Conservation (phyloP, 2,113 vertebrate species). For the Microcebus tavaratra region DNA sequence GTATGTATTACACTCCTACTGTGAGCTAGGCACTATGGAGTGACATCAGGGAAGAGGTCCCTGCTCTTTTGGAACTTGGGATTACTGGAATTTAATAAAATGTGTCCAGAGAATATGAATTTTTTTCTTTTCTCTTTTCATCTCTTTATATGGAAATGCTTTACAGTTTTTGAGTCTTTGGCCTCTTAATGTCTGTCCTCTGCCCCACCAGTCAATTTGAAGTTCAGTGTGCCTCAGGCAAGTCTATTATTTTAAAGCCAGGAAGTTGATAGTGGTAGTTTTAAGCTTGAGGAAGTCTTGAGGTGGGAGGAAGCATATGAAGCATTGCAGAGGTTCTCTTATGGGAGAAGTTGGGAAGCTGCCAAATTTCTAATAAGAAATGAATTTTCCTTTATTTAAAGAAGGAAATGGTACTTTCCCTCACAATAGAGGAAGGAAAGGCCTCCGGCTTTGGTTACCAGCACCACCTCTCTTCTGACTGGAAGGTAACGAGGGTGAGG, state of each 20-base stretch:
- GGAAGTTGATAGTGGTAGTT: background rate
- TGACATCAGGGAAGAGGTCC: background rate
- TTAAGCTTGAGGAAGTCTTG: background rate
- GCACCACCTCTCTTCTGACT: background rate
- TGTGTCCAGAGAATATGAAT: background rate
- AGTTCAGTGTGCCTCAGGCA: background rate
- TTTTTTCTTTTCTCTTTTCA: background rate
- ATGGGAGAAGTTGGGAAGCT: background rate
- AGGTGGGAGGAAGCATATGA: background rate
- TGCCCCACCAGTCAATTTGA: background rate
- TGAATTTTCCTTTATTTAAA: slow-evolving; percentile 34
- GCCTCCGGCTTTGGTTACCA: background rate
- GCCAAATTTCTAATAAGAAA: slow-evolving; percentile 45
- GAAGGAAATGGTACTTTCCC: slow-evolving; percentile 47
- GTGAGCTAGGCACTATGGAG: background rate
- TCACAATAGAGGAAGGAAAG: background rate
- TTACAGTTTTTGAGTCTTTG: background rate
- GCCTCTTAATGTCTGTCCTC: background rate
- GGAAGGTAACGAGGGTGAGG: background rate
- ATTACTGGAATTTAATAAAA: background rate
- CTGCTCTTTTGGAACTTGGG: background rate
- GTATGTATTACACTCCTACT: background rate
- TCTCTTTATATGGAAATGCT: background rate
- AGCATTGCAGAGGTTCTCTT: background rate
- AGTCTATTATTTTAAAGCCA: background rate